phyloP scores from a whole-genome alignment of 2,113 vertebrate genomes.

The Leptocoma aspasia region DNA sequence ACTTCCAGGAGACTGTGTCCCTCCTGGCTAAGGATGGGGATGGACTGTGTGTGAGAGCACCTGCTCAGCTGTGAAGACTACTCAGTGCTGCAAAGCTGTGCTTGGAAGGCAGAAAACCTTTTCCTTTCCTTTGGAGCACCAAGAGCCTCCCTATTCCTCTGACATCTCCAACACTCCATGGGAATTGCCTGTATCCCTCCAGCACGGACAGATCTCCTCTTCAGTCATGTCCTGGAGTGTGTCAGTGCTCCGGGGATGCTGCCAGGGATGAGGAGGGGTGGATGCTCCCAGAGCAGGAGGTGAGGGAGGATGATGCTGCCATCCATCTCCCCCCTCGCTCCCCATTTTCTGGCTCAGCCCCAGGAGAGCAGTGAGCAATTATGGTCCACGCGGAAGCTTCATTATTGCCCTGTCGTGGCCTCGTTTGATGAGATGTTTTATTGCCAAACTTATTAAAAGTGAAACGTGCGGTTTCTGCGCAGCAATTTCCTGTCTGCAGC shows the following conservation, averaged over 20 bases:
- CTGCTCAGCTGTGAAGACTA: not conserved
- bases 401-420: slow-evolving; percentile 70
- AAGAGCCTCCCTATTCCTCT: not conserved
- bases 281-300: not conserved
- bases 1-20: not conserved
- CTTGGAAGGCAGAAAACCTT: not conserved
- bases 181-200: not conserved
- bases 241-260: not conserved
- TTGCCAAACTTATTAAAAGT: slow-evolving; percentile 75
- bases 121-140: not conserved
- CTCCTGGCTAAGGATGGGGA: not conserved
- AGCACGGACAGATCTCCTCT: not conserved
- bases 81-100: not conserved
- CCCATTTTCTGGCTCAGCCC: not conserved
- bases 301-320: not conserved
- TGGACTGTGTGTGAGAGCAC: not conserved
- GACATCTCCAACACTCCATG: accelerated
- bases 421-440: slow-evolving; percentile 68
- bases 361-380: slow-evolving; percentile 65
- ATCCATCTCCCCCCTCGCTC: not conserved
- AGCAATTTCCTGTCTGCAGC: slow-evolving; percentile 73
- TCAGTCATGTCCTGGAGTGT: accelerated
- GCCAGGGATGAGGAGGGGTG: not conserved
- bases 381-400: slow-evolving; percentile 43
- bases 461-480: slow-evolving; percentile 61